These are phyloP conservation scores for Aphelocoma californica DNA, from an alignment of 2,797 vertebrate species.

Conservation along the genomic window DNA sequence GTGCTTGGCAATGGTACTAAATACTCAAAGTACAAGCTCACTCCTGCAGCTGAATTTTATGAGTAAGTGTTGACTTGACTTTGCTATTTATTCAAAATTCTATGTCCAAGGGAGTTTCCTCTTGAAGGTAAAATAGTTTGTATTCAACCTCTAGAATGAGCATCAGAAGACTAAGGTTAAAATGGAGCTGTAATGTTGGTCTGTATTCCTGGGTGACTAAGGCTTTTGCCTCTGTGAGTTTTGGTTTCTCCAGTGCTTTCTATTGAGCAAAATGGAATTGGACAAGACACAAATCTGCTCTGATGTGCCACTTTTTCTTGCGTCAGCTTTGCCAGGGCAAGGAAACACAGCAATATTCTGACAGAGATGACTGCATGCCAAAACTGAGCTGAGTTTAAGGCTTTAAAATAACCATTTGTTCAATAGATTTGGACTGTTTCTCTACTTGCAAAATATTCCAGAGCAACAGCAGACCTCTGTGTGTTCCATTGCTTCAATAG, in stretches of 20 bases:
- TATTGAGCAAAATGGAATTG: not conserved
- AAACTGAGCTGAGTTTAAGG: not conserved
- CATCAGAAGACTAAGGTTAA: not conserved
- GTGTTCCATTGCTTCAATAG: not conserved
- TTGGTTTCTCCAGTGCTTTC: not conserved
- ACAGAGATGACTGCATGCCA: not conserved
- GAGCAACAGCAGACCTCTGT: not conserved
- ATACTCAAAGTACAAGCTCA: conserved; percentile 93
- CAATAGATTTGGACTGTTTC: not conserved
- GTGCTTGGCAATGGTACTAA: conserved; percentile 82
- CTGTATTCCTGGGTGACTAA: not conserved
- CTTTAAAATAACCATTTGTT: not conserved
- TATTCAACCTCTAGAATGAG: not conserved
- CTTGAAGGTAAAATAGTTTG: not conserved
- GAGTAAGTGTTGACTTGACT: conserved; percentile 84
- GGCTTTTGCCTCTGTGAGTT: not conserved
- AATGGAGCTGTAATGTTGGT: not conserved
- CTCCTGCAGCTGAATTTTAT: conserved; percentile 94
- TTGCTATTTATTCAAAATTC: not conserved
- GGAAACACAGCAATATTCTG: not conserved
- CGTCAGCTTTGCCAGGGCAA: not conserved
- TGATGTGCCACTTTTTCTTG: not conserved
- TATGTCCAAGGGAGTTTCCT: not conserved
- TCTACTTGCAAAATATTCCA: not conserved
- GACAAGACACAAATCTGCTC: not conserved